Evolutionary conservation across 2,888 invertebrate genomes (phyloP).

Genomic region (Norana najaformis): DNA sequence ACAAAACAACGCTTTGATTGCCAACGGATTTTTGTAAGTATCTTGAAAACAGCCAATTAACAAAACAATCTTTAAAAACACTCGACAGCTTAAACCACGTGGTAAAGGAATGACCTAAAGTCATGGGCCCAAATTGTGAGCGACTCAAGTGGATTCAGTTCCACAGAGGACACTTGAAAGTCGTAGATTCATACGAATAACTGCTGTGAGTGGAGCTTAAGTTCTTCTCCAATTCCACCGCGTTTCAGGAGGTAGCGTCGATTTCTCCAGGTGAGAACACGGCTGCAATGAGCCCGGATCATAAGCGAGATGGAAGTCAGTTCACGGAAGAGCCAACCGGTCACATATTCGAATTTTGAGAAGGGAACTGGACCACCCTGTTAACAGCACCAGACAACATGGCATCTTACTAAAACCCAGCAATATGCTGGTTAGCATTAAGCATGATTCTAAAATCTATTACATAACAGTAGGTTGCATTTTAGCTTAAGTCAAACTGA

Average conservation of each 20-base stretch:
- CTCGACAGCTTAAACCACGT: neutral
- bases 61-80: neutral
- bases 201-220: constrained; percentile 17
- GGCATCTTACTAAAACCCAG: neutral
- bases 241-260: constrained; percentile 65
- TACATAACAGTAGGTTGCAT: neutral
- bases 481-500: neutral
- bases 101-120: neutral
- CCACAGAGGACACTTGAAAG: neutral
- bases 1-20: constrained; percentile 7
- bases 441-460: neutral
- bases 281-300: constrained; percentile 81
- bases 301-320: constrained; percentile 85
- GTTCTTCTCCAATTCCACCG: constrained; percentile 39
- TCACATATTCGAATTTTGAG: constrained; percentile 89
- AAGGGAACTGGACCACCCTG: constrained; percentile 90
- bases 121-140: neutral
- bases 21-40: neutral
- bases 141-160: neutral
- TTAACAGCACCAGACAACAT: constrained; percentile 48
- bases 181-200: neutral
- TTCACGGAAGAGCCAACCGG: constrained; percentile 93
- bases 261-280: constrained; percentile 89
- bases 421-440: neutral
- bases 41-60: neutral